Evolutionary conservation across 2,113 vertebrate species (phyloP).

Genomic region (Thermophis baileyi): DNA sequence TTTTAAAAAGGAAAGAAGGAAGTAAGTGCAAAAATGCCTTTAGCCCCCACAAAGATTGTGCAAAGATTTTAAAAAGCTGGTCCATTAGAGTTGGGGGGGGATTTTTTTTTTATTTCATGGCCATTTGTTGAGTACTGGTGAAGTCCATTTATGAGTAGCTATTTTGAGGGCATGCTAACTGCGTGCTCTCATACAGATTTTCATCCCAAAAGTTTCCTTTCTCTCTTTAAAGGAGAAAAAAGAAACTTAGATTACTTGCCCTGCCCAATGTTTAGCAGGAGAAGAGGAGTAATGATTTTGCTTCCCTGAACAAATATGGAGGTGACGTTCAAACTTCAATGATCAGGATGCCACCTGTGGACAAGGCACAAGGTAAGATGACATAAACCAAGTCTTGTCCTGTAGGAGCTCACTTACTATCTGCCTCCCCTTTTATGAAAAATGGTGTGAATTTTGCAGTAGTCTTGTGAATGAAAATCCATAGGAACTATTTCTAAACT

Average conservation of each 20-base stretch:
- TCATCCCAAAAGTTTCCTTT: neutral
- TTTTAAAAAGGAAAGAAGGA: neutral
- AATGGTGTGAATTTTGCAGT: neutral
- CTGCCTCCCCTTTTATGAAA: neutral
- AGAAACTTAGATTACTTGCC: neutral
- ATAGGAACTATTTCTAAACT: neutral
- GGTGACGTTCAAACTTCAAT: neutral
- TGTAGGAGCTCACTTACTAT: neutral
- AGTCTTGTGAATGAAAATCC: neutral
- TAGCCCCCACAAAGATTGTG: neutral
- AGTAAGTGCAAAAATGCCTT: neutral
- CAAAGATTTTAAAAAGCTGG: neutral
- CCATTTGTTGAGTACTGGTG: neutral
- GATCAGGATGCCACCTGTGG: neutral
- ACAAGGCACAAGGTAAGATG: neutral
- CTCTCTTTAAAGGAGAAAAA: neutral
- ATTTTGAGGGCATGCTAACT: neutral
- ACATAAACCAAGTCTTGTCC: neutral
- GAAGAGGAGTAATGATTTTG: neutral
- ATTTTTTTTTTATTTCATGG: neutral
- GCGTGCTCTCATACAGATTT: neutral
- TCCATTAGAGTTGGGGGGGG: neutral
- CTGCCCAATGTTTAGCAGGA: neutral
- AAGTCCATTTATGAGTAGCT: neutral
- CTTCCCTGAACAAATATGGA: neutral